A percentile compares a stretch with the other conserved stretches of the same genome.
These are phyloP conservation scores for Notodonta dromedarius DNA, from an alignment of 2,888 invertebrate genomes.

Conservation along the genomic window DNA sequence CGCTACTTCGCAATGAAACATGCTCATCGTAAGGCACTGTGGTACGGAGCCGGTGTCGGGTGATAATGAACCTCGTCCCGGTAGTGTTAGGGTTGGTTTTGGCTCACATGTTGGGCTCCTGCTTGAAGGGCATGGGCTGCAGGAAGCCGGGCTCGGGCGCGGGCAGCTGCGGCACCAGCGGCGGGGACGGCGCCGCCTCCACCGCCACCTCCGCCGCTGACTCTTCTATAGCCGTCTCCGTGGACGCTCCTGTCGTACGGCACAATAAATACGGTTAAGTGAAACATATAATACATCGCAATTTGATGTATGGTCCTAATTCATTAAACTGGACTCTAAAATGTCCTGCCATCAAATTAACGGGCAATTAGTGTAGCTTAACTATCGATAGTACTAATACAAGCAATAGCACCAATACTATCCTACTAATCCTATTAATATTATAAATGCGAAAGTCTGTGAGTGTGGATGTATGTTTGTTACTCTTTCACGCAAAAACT, in stretches of 20 bases:
- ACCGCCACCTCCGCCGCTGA: constrained; percentile 23
- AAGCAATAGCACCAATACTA: too few relatives aligned
- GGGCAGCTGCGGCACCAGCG: constrained; percentile 57
- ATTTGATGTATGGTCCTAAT: too few relatives aligned
- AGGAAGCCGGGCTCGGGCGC: constrained; percentile 51
- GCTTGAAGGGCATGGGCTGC: constrained; percentile 70
- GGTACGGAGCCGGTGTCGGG: constrained; percentile 3
- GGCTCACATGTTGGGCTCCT: constrained; percentile 75
- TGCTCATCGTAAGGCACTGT: constrained; percentile 4
- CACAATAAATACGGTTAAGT: not conserved
- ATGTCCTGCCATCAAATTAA: too few relatives aligned
- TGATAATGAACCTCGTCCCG: constrained; percentile 8
- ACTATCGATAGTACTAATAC: too few relatives aligned
- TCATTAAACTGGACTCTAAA: too few relatives aligned
- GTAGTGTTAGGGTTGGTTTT: constrained; percentile 7
- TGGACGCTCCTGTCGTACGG: constrained; percentile 62
- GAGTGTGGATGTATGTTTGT: too few relatives aligned
- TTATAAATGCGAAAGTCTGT: too few relatives aligned
- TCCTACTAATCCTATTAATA: too few relatives aligned
- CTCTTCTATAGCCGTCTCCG: constrained; percentile 62
- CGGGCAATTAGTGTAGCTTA: too few relatives aligned
- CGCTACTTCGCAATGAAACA: not conserved
- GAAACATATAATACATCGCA: too few relatives aligned
- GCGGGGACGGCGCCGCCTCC: constrained; percentile 48
- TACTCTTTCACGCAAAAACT: too few relatives aligned